Evolutionary conservation across 2,888 invertebrate species (phyloP), one percentile per base, ranked within the genome.

Genomic region (Andrena dorsata): DNA sequence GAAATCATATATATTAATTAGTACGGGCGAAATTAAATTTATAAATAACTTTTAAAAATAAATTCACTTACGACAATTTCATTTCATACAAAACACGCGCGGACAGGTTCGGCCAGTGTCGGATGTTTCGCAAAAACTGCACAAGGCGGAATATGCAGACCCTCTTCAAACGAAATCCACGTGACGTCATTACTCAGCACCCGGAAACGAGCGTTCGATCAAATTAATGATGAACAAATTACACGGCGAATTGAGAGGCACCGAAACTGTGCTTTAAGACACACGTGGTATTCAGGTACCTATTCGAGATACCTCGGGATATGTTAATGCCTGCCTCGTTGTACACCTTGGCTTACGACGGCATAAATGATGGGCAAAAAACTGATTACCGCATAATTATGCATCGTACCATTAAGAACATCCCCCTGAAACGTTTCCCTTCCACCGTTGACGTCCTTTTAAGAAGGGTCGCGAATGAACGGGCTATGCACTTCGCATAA

Each of bases 211-310:
- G 77, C 35, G 73, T 75, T 66, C 66, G 79, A 49, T 56, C 53
- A 85, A 89, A 91, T 91, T 90, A 89, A 91, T 89, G 90, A 83
- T 75, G 79, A 83, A 82, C 87, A 91, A 91, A 91, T 91, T 91
- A 90, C 88, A 82, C 80, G 86, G 87, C 88, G 85, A 85, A 87
- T 89, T 87, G 85, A 70, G 65, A 66, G 56, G 30, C 41, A 76
- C 53, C 63, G 58, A 75, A 49, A 49, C 58, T 56, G 30, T 49
- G 69, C 63, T 78, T 58, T 49, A 71, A 81, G 63, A 71, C 64
- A 49, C 26, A 32, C 69, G 80, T 51, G 60, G 49, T 23, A 47
- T 69, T 80, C 83, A 16, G 58, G 80, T 78, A 77, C 78, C 68
- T 64, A 28, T 41, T 47, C 58, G 71, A 41, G 16, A 28, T 75